phyloP scores from a whole-genome alignment of 2,113 vertebrate species.

The Tupaia tana region DNA sequence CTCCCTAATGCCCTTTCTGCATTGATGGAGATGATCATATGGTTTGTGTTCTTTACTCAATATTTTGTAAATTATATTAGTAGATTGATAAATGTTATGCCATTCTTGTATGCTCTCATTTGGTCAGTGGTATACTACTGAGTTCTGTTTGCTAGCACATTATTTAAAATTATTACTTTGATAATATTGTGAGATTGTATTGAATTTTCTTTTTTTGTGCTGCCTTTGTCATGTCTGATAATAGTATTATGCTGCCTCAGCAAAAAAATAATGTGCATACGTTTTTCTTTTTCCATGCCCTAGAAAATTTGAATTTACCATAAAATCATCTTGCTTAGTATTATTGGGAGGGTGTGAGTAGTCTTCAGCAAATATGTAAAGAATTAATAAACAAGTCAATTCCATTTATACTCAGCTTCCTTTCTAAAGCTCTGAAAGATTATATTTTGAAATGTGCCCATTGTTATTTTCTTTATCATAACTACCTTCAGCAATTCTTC shows the following conservation, averaged over 20 bases:
- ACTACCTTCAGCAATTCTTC: neutral
- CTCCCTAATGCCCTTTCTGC: neutral
- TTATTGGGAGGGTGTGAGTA: neutral
- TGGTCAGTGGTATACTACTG: neutral
- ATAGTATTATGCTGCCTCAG: neutral
- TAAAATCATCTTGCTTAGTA: neutral
- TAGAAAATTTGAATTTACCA: neutral
- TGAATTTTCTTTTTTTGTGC: neutral
- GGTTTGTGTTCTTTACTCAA: neutral
- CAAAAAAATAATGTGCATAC: neutral
- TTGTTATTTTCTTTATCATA: neutral
- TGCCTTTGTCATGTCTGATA: neutral
- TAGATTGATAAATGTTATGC: slow-evolving; percentile 14
- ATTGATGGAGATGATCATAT: neutral
- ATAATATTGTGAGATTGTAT: neutral
- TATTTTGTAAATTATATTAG: neutral
- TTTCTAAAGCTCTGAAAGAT: slow-evolving; percentile 17
- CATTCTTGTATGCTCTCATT: neutral
- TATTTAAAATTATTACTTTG: neutral
- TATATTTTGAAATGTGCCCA: neutral
- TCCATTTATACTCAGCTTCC: neutral
- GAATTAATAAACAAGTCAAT: neutral
- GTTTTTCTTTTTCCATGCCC: neutral
- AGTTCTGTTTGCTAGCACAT: neutral
- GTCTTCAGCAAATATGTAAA: slow-evolving; percentile 32